phyloP scores from a whole-genome alignment of 2,113 vertebrate species.

The Vulpes ferrilata region DNA sequence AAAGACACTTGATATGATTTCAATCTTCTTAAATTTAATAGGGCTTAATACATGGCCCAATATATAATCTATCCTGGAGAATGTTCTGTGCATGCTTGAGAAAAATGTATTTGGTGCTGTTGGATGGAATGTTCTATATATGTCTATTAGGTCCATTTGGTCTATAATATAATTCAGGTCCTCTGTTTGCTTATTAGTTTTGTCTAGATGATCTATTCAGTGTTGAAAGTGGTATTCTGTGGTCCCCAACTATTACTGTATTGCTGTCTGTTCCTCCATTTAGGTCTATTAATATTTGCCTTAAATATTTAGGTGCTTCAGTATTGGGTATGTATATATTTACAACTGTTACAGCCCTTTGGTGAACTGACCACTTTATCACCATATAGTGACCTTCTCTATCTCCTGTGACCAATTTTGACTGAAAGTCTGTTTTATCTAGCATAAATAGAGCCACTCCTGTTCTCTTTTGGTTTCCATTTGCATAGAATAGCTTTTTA shows the following conservation, averaged over 20 bases:
- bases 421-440: not conserved
- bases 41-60: not conserved
- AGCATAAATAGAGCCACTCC: not conserved
- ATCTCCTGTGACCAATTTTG: not conserved
- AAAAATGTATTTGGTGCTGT: not conserved
- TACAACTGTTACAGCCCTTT: not conserved
- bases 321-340: not conserved
- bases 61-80: not conserved
- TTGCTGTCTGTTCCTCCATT: not conserved
- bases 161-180: not conserved
- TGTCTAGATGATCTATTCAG: not conserved
- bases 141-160: not conserved
- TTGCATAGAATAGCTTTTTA: not conserved
- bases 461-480: not conserved
- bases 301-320: not conserved
- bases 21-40: not conserved
- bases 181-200: not conserved
- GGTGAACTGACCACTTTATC: not conserved
- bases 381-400: not conserved
- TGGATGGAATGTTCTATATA: not conserved
- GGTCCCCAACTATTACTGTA: not conserved
- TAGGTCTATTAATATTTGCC: not conserved
- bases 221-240: not conserved
- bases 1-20: not conserved
- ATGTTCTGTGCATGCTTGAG: not conserved